These are phyloP conservation scores for Bubo bubo DNA, from an alignment of 2,113 vertebrate species.

Conservation along the genomic window DNA sequence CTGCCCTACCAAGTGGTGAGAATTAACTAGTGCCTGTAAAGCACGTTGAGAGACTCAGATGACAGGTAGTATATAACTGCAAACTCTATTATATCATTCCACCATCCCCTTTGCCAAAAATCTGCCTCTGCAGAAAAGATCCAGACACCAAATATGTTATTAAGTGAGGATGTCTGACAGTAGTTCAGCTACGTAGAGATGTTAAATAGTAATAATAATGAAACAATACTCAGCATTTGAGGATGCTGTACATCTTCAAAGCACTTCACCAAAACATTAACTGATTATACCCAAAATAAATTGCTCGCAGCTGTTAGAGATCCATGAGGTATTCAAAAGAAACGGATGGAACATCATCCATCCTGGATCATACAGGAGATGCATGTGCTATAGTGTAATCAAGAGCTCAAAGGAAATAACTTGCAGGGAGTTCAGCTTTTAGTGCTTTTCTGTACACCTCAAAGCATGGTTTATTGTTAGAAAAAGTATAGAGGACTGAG, in stretches of 20 bases:
- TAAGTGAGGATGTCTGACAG: constrained; percentile 34
- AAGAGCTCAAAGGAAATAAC: constrained; percentile 43
- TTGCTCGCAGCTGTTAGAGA: constrained; percentile 10
- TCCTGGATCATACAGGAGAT: neutral
- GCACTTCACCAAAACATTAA: constrained; percentile 12
- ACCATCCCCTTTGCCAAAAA: neutral
- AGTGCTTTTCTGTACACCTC: neutral
- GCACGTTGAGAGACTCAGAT: neutral
- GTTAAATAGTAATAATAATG: constrained; percentile 43
- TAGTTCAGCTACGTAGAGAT: constrained; percentile 33
- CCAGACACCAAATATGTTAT: neutral
- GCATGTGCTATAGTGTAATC: neutral
- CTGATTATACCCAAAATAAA: constrained; percentile 41
- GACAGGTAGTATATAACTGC: constrained; percentile 1
- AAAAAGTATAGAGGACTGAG: neutral
- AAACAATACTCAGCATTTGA: neutral
- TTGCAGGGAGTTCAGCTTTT: neutral
- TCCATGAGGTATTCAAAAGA: neutral
- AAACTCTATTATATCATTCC: neutral
- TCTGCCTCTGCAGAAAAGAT: constrained; percentile 32
- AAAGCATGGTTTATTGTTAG: neutral
- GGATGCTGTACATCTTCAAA: constrained; percentile 36
- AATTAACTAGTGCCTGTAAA: neutral
- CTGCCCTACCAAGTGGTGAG: neutral
- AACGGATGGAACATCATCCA: constrained; percentile 7